Evolutionary conservation across 2,888 invertebrate species (phyloP), one percentile per base, ranked within the genome.

Genomic region (Mechanitis mazaeus): DNA sequence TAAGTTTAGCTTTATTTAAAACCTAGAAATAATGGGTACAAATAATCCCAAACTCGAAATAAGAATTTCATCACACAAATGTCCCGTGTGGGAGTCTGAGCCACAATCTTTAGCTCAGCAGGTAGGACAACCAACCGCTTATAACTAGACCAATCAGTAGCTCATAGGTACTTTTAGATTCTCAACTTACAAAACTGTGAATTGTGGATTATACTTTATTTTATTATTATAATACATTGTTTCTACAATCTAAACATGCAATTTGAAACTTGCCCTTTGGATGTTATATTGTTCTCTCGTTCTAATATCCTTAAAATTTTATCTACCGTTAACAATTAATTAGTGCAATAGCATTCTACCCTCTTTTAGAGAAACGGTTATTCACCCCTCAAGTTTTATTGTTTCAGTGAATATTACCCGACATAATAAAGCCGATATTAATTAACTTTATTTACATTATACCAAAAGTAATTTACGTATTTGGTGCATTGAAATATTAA

Each of bases 371-470:
- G 57, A 67, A 70, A 75, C 75, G 80, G 77, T 74, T 70, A 67
- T 63, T 64, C 65, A 69, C 77, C 79, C 78, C 74, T 75, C 74
- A 67, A 64, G 67, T 76, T 74, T 78, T 76, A 80, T 79, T 81
- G 78, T 79, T 78, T 75, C 73, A 72, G 72, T 71, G 76, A 79
- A 80, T 79, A 78, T 78, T 77, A 71, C 75, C 71, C 64, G 68
- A 74, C 75, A 74, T 77, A 79, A 79, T 81, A 75, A 79, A 78
- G 78, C 63, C 58, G 65, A 77, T 78, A 80, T 80, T 82, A 81
- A 80, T 82, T 81, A 80, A 75, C 71, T 80, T 82, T 75, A 74
- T 75, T 81, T 80, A 78, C 77, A 80, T 76, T 77, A 69, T 71
- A 75, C 68, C 68, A 35, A 63, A 61, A 53, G 59, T 61, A 54